Base-by-base conservation (phyloP, 2,888 invertebrate genomes). In the Xylota sylvarum region DNA sequence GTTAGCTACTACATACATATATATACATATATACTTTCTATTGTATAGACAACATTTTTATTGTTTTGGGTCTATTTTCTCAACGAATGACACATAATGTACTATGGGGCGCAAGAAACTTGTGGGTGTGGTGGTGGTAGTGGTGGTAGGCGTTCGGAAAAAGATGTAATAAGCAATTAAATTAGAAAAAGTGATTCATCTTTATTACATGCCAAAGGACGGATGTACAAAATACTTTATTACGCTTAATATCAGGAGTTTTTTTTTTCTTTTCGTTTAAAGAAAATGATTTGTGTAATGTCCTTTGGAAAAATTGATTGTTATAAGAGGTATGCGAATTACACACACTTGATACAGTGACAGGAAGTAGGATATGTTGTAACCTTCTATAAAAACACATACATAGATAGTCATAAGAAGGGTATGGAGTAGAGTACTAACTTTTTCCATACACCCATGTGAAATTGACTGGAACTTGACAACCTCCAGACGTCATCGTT, bases 151-250 rank as follows among this genome's bases (percentile, higher is more conserved):
- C 10, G 30, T 27, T 7, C 55, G 40, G n/a, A 17, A 35, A 70
- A 46, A 43, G 17, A 56, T 62, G 62, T 62, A 62, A 62, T 62
- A 40, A 62, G 62, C 62, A 62, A 62, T 62, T 62, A 62, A 62
- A 62, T 70, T 70, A 70, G 56, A 43, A 46, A 56, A 52, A 70
- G 70, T 70, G 70, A 70, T 56, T 70, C 70, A 70, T 70, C 56
- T 70, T 70, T 55, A 40, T 14, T 40, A 40, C 27, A 69, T 40
- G 37, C 67, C 27, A 27, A 43, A 43, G 56, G 56, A 43, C 17
- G 56, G 32, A 52, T 12, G 43, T 30, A 70, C 56, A 23, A 67
- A 27, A 52, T 46, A 7, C 50, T 35, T 67, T 23, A 27, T 43
- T 62, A 23, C 23, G 27, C 9, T 19, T 12, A 30, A 14, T 27